Evolutionary conservation across 2,888 invertebrate genomes (phyloP), one percentile per base, ranked within the genome.

Genomic region (Limnephilus auricula): DNA sequence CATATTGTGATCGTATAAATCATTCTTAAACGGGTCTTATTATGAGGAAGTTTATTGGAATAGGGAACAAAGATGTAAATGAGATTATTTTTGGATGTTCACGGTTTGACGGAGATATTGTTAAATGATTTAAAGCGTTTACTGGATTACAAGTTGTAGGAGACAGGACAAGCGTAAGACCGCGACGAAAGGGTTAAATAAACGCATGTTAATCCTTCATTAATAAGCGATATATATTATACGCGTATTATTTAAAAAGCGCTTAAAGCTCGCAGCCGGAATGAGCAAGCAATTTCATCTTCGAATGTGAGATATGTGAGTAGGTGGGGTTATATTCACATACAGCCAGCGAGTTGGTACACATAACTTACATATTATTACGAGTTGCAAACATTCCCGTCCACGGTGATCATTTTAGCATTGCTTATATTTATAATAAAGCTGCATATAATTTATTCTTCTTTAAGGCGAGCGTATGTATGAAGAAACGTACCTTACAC

Each of bases 1-100:
- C 78, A 25, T 78, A 78, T 88, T 88, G 78, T 88, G 87, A 79
- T 78, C 12, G 32, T 31, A 78, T 88, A 78, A 88, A 78, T 88
- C 87, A 88, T 34, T 32, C 78, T 78, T 79, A 79, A 88, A 65
- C 25, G 79, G 37, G 25, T 37, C 32, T 85, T 78, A 78, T 78
- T 78, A n/a, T 25, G n/a, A 85, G 85, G 80, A 80, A 37, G 85
- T 85, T 85, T 85, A 85, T 45, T 45, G 45, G 30, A 40, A 85
- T 85, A 85, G 37, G 65, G 25, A 65, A 25, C 65, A 65, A 65
- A 65, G 25, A 65, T 25, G 65, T 65, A 65, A 65, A 65, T n/a
- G 65, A 65, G 25, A 65, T 65, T 65, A n/a, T n/a, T 65, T 65
- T 65, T 65, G 18, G 65, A n/a, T 65, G 65, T 65, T 65, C 6